These are phyloP conservation scores for Erpornis zantholeuca DNA, from an alignment of 2,113 vertebrate genomes.

Conservation along the genomic window DNA sequence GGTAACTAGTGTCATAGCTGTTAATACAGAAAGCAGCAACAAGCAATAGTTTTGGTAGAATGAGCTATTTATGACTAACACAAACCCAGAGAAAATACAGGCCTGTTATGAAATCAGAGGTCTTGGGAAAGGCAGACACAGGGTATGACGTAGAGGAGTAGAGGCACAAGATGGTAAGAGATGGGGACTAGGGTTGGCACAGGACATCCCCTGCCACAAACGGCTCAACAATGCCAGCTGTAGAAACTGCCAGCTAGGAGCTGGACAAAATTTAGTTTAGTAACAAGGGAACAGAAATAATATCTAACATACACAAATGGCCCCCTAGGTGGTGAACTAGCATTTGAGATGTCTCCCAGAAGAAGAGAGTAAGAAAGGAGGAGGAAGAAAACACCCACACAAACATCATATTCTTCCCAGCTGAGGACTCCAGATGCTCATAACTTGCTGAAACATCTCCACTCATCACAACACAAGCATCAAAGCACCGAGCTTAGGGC, in stretches of 20 bases:
- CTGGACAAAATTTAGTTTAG: background rate
- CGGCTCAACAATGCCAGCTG: background rate
- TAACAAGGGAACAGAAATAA: background rate
- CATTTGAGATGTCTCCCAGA: background rate
- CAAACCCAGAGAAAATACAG: background rate
- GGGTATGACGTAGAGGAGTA: fast-evolving
- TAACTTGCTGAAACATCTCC: background rate
- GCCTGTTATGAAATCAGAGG: background rate
- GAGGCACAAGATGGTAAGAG: background rate
- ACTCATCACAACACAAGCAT: background rate
- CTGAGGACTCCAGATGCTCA: background rate
- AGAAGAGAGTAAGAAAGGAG: background rate
- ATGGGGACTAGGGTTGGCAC: background rate
- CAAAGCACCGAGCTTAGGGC: background rate
- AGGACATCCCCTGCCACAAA: background rate
- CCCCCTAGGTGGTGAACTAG: fast-evolving
- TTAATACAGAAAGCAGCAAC: background rate
- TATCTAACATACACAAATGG: background rate
- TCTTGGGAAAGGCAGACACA: background rate
- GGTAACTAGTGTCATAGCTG: background rate
- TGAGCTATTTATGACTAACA: background rate
- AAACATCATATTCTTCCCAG: background rate
- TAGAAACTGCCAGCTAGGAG: background rate
- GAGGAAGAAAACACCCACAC: background rate
- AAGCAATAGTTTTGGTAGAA: background rate